These are phyloP conservation scores for Lepidochrysops patricia DNA, from an alignment of 2,888 invertebrate genomes.

Conservation along the genomic window DNA sequence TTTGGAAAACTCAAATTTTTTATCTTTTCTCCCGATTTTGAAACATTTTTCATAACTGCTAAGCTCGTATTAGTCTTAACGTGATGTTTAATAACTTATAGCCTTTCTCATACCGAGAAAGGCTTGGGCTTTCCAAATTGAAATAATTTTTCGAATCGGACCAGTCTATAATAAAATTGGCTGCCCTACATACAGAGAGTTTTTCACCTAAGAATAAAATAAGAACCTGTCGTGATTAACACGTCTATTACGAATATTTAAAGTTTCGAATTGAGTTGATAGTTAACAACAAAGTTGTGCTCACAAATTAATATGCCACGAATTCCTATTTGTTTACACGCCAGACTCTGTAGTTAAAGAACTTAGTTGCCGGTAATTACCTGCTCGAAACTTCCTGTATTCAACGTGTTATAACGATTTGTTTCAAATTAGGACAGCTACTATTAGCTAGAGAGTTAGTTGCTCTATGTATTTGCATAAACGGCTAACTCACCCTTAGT, in stretches of 20 bases:
- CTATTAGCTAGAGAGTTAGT: background rate
- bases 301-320: background rate
- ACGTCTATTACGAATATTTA: background rate
- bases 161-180: no score
- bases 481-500: background rate
- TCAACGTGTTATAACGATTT: background rate
- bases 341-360: background rate
- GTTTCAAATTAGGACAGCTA: background rate
- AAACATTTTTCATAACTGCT: no score
- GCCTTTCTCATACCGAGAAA: background rate
- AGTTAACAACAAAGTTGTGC: background rate
- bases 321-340: background rate
- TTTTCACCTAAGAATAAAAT: background rate
- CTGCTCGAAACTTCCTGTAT: background rate
- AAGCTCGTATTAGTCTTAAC: no score
- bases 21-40: no score
- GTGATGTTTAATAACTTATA: no score
- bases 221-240: background rate
- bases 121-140: background rate
- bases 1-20: no score
- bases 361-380: background rate
- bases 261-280: background rate
- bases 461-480: background rate
- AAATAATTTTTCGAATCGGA: background rate
- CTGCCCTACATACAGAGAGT: no score